Evolutionary conservation across 2,888 invertebrate species (phyloP), one percentile per base, ranked within the genome.

Genomic region (Leucania comma): DNA sequence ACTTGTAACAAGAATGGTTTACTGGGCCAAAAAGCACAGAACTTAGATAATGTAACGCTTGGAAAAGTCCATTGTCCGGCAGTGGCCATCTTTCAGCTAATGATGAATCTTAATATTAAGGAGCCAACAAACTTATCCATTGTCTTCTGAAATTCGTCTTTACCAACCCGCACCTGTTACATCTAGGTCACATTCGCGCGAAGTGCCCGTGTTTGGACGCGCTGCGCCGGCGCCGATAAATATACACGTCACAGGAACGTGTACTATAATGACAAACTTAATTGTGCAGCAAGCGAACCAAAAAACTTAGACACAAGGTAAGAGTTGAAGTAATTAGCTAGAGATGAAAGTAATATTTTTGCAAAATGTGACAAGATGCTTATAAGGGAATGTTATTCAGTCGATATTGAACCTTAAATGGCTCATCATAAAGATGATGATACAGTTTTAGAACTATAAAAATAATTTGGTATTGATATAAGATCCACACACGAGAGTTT

Each of bases 161-260:
- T 81, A 35, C 20, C 46, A 84, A 72, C 10, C 90, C 77, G 91
- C 84, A 89, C 87, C 68, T 79, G 72, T 69, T 68, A 83, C 91
- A 94, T 93, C 84, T 94, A 86, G 94, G 94, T 94, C 94, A 95
- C 94, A 95, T 91, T 94, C 92, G 93, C 93, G 93, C 91, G 90
- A 91, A 91, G 89, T 89, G 89, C 90, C 91, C 89, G 89, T 92
- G 93, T 93, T 90, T 89, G 90, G 90, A 92, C 91, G 92, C 90
- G 89, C 87, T 91, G 93, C 92, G 91, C 92, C 88, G 84, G 90
- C 93, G 91, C 91, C 92, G 89, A 93, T 93, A 94, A 93, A 93
- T 93, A 93, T 89, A 91, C 89, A 93, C 92, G 93, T 93, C 93
- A 92, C 92, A 89, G 93, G 93, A 93, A 89, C 85, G 86, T 85